These are phyloP conservation scores for Dioctria rufipes DNA, from an alignment of 2,888 invertebrate genomes.

Conservation along the genomic window DNA sequence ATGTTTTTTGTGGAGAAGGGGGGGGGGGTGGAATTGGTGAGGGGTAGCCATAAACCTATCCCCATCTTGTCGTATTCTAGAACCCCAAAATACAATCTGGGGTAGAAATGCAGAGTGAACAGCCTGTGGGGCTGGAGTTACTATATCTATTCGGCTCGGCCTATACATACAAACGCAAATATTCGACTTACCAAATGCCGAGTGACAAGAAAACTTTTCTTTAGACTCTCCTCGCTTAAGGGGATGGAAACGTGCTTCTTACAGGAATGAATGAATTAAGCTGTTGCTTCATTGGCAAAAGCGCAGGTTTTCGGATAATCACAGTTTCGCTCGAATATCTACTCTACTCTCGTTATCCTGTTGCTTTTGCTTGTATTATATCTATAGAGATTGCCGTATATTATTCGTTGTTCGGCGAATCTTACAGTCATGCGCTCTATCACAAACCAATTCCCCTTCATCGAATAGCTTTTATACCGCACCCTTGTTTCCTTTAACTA, in stretches of 20 bases:
- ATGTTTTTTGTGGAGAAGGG: not conserved
- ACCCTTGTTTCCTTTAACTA: slow-evolving; percentile 32
- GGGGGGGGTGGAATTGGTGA: not conserved
- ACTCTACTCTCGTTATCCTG: slow-evolving; percentile 16
- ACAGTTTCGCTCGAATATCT: not conserved
- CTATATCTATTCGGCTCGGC: no score
- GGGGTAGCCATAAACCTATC: not conserved
- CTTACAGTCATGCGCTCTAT: not conserved
- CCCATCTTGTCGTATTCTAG: not conserved
- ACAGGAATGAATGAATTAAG: slow-evolving; percentile 44
- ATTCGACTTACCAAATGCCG: not conserved
- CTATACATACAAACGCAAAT: no score
- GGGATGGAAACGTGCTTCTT: slow-evolving; percentile 48
- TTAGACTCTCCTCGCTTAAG: slow-evolving; percentile 4
- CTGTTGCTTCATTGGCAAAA: slow-evolving; percentile 27
- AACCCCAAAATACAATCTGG: no score
- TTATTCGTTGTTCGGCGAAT: not conserved
- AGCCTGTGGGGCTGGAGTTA: not conserved
- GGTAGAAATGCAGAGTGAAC: no score
- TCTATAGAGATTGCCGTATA: no score
- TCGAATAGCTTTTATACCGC: slow-evolving; percentile 20
- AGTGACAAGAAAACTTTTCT: slow-evolving; percentile 4
- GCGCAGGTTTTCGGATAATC: slow-evolving; percentile 47
- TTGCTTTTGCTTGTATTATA: not conserved
- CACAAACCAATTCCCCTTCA: not conserved